These are phyloP conservation scores for Apodemus speciosus DNA, from an alignment of 2,113 vertebrate genomes.

Conservation along the genomic window DNA sequence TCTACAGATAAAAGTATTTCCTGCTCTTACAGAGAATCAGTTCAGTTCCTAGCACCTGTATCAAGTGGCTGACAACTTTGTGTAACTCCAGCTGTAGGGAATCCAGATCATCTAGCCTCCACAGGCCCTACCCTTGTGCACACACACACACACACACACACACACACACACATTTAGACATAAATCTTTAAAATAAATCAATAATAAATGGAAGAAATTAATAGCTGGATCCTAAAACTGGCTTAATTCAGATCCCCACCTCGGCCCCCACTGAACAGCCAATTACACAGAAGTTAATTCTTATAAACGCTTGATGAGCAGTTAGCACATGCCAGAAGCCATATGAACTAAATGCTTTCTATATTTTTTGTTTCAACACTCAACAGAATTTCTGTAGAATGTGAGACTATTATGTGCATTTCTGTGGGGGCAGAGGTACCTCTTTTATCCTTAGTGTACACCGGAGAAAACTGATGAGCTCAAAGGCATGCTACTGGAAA, in stretches of 20 bases:
- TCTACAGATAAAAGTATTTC: neutral
- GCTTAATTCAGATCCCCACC: neutral
- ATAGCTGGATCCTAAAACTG: neutral
- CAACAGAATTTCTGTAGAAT: neutral
- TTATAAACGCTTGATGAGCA: neutral
- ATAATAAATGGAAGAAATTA: neutral
- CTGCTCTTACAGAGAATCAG: neutral
- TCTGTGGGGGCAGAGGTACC: neutral
- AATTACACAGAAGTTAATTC: neutral
- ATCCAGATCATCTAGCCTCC: neutral
- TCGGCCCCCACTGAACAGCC: neutral
- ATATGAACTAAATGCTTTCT: neutral
- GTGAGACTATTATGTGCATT: neutral
- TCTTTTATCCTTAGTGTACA: neutral
- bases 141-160: neutral
- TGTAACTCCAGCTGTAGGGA: neutral
- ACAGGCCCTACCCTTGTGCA: neutral
- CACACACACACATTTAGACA: neutral
- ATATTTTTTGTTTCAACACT: neutral
- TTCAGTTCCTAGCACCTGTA: neutral
- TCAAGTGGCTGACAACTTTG: neutral
- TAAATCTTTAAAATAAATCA: neutral
- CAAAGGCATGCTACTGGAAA: neutral
- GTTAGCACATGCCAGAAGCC: neutral
- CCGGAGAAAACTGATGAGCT: neutral